Evolutionary conservation across 1,140 invertebrate genomes (phyloP).

Genomic region (Dinoponera quadriceps): DNA sequence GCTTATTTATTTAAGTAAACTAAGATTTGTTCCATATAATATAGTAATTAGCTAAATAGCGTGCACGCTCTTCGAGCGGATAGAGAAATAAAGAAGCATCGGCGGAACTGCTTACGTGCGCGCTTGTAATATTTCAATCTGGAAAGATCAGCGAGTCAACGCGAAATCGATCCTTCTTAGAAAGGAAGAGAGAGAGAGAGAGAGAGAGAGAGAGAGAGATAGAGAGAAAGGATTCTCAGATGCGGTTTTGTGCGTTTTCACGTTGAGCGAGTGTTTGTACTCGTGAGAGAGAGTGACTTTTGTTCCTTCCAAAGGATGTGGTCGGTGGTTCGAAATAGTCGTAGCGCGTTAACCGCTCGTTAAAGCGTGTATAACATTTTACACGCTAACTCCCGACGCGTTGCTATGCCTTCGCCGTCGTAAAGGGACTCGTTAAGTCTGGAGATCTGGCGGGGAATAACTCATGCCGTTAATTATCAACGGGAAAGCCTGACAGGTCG

Average conservation of each 20-base stretch:
- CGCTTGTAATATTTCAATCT: no score
- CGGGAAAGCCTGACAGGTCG: constrained; percentile 27
- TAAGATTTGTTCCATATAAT: no score
- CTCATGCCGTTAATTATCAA: constrained; percentile 54
- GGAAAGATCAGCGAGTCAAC: no score
- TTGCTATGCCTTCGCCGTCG: not conserved
- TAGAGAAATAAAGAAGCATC: no score
- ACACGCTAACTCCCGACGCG: not conserved
- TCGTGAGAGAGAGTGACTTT: constrained; percentile 10
- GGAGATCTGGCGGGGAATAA: constrained; percentile 45
- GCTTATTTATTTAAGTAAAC: no score
- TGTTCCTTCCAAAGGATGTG: not conserved
- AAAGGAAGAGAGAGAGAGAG: not conserved
- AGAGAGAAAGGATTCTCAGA: no score
- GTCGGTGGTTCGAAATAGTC: not conserved
- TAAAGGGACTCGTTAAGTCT: constrained; percentile 36
- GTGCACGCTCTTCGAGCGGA: no score
- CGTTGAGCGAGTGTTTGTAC: not conserved
- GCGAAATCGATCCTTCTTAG: not conserved
- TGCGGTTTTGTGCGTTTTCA: not conserved
- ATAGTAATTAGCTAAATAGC: no score
- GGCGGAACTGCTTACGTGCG: no score
- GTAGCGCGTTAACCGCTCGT: constrained; percentile 31
- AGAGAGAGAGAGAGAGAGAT: no score
- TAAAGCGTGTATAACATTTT: constrained; percentile 36